Conservation (phyloP, 2,888 invertebrate species). For the Clostera curtula region DNA sequence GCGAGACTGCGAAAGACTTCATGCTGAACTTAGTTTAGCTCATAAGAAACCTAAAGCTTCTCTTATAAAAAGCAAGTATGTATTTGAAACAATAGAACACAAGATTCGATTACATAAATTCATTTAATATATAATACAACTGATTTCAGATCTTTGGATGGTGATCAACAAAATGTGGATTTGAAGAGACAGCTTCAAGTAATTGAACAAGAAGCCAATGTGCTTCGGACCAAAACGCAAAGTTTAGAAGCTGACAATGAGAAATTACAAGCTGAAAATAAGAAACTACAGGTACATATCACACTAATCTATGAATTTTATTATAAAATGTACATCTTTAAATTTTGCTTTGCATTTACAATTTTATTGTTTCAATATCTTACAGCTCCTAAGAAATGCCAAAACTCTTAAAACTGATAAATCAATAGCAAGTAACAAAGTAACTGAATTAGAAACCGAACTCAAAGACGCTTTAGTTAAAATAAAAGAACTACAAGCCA, state of each 20-base stretch:
- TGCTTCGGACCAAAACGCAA: constrained; percentile 80
- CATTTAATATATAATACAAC: no score
- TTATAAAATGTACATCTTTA: no score
- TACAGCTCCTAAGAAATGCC: constrained; percentile 69
- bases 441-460: constrained; percentile 77
- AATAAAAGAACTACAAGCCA: constrained; percentile 71
- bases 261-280: constrained; percentile 82
- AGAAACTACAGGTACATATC: constrained; percentile 73
- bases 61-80: constrained; percentile 78
- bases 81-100: constrained; percentile 11
- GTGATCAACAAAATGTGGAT: constrained; percentile 79
- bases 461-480: constrained; percentile 75
- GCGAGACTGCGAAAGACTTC: constrained; percentile 84
- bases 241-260: constrained; percentile 85
- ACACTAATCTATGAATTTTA: no score
- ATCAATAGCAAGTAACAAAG: constrained; percentile 74
- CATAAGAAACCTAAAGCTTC: constrained; percentile 78
- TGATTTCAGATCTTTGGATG: constrained; percentile 72
- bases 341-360: no score
- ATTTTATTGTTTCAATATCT: constrained; percentile 13
- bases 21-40: constrained; percentile 79
- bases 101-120: not conserved
- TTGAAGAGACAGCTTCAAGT: constrained; percentile 83
- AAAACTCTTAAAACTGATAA: constrained; percentile 73
- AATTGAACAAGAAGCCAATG: constrained; percentile 84